Evolutionary conservation across 2,113 vertebrate genomes (phyloP).

Genomic region (Capra hircus): DNA sequence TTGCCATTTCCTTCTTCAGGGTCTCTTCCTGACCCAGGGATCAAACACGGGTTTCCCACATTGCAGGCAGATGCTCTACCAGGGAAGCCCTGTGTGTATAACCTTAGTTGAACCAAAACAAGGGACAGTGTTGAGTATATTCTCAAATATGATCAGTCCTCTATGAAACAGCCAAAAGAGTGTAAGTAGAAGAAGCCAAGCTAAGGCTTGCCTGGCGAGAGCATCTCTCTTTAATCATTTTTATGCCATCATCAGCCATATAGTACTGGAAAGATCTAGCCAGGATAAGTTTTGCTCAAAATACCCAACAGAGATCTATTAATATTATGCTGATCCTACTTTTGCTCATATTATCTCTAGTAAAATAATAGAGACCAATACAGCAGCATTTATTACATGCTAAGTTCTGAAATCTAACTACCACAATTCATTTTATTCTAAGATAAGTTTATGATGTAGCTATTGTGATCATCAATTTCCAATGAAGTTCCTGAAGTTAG

Average conservation of each 20-base stretch:
- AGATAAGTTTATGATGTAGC: neutral
- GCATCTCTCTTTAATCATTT: neutral
- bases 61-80: no score
- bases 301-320: neutral
- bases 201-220: neutral
- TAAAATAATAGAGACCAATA: neutral
- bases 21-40: no score
- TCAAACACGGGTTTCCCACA: no score
- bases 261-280: neutral
- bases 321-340: neutral
- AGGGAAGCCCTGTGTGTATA: neutral
- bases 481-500: neutral
- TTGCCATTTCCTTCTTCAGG: no score
- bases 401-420: neutral
- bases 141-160: neutral
- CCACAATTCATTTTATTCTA: neutral
- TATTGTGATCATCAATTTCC: neutral
- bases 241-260: neutral
- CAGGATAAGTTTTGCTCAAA: neutral
- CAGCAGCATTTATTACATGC: accelerated
- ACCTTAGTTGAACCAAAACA: neutral
- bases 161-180: neutral
- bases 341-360: neutral
- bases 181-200: neutral
- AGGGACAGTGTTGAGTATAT: neutral